A percentile compares a stretch with the other conserved stretches of the same genome.
These are phyloP conservation scores for Omphaloscelis lunosa DNA, from an alignment of 2,888 invertebrate species.

Conservation along the genomic window DNA sequence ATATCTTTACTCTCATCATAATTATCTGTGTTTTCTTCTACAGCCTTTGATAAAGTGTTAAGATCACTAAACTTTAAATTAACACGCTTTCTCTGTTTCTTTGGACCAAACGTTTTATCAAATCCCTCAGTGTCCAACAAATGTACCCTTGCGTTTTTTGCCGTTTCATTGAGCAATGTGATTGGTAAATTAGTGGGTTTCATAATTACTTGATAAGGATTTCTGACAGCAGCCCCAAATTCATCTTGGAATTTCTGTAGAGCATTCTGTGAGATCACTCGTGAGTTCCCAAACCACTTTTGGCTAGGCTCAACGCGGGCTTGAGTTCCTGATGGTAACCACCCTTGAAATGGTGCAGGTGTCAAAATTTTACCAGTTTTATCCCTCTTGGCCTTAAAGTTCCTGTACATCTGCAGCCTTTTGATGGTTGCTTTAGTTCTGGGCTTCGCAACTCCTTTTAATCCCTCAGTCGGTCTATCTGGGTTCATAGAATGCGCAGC, in stretches of 20 bases:
- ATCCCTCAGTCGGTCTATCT: constrained; percentile 94
- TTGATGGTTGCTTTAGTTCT: constrained; percentile 98
- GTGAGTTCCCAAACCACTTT: constrained; percentile 99
- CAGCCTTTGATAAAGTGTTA: constrained; percentile 94
- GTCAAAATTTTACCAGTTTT: constrained; percentile 96
- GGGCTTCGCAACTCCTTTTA: constrained; percentile 96
- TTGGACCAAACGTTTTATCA: constrained; percentile 98
- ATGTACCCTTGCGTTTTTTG: constrained; percentile 97
- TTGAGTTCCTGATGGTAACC: constrained; percentile 96
- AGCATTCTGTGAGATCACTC: constrained; percentile 98
- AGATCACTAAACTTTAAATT: constrained; percentile 94
- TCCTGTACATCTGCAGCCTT: constrained; percentile 99
- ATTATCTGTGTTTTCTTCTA: constrained; percentile 93
- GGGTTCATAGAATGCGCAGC: constrained; percentile 99
- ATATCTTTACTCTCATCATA: constrained; percentile 96
- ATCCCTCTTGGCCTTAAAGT: constrained; percentile 98
- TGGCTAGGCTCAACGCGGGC: constrained; percentile 99
- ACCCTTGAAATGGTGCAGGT: constrained; percentile 99
- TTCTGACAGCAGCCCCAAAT: constrained; percentile 97
- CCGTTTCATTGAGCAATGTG: constrained; percentile 97
- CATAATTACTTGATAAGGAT: constrained; percentile 99
- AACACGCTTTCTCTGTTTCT: constrained; percentile 97
- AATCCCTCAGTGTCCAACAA: constrained; percentile 98
- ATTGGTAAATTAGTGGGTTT: constrained; percentile 98
- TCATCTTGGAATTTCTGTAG: constrained; percentile 98